These are phyloP conservation scores for Drosophila bocqueti DNA, from an alignment of 1,140 invertebrate genomes.

Conservation along the genomic window DNA sequence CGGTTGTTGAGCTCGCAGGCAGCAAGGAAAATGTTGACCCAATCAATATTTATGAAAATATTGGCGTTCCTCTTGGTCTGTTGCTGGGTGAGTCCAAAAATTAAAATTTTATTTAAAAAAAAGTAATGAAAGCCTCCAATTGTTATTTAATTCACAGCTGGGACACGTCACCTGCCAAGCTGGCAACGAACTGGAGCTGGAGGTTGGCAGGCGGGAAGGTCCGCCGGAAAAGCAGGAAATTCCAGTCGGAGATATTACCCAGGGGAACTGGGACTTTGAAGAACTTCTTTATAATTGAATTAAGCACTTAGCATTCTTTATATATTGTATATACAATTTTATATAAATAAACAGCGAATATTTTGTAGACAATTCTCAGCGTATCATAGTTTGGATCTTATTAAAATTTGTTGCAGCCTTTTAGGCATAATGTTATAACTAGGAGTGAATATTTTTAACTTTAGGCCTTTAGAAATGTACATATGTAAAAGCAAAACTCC, in stretches of 20 bases:
- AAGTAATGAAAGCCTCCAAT: not conserved
- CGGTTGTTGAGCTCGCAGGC: conserved; percentile 8
- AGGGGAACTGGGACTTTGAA: conserved; percentile 18
- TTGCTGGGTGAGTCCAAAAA: conserved; percentile 34
- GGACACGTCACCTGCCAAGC: conserved; percentile 43
- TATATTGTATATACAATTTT: not conserved
- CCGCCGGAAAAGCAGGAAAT: conserved; percentile 47
- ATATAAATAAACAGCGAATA: not conserved
- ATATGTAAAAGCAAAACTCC: not conserved
- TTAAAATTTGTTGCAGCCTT: not conserved
- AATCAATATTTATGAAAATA: conserved; percentile 37
- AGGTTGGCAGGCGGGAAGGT: conserved; percentile 4
- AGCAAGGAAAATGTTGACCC: conserved; percentile 28
- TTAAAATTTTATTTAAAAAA: conserved; percentile 6
- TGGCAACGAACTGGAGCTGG: not conserved
- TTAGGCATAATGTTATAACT: not conserved
- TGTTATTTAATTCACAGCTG: conserved; percentile 37
- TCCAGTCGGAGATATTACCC: conserved; percentile 64
- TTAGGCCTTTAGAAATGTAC: not conserved
- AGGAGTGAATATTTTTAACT: not conserved
- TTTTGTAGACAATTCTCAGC: too few species aligned
- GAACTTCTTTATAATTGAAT: conserved; percentile 3
- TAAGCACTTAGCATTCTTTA: not conserved
- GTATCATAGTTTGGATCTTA: not conserved
- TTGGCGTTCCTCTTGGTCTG: conserved; percentile 24